phyloP scores from a whole-genome alignment of 2,888 invertebrate genomes.

The Litoditis marina region DNA sequence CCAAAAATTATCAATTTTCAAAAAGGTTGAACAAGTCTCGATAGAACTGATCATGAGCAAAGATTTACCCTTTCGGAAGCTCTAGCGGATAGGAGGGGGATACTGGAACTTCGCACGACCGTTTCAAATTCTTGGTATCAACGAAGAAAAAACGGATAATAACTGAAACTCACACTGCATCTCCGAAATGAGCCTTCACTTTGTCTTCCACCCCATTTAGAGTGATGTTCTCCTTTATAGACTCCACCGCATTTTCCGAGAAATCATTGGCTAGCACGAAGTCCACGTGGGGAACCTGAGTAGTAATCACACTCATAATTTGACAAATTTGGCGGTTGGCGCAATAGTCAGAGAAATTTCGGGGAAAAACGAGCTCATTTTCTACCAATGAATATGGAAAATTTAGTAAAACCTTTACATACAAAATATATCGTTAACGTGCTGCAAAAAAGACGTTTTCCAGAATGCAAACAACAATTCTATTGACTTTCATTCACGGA shows the following conservation, averaged over 20 bases:
- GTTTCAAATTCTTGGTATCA: too few species aligned
- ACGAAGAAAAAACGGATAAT: too few species aligned
- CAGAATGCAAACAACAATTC: too few species aligned
- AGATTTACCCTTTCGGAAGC: too few species aligned
- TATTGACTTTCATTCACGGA: not conserved
- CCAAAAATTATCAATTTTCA: conserved; percentile 3
- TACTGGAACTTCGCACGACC: too few species aligned
- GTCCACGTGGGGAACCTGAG: conserved; percentile 44
- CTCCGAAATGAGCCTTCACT: conserved; percentile 76
- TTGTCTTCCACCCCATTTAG: conserved; percentile 75
- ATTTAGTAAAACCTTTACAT: too few species aligned
- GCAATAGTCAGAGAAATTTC: not conserved
- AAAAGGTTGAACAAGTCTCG: not conserved
- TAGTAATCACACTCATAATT: not conserved
- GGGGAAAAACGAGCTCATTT: too few species aligned
- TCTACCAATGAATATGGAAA: too few species aligned
- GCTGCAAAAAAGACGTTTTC: too few species aligned
- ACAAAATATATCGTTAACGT: too few species aligned
- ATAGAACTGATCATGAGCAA: too few species aligned
- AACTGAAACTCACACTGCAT: conserved; percentile 82
- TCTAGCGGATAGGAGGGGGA: too few species aligned
- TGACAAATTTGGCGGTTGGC: not conserved
- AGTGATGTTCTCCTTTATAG: conserved; percentile 78
- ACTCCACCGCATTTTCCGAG: conserved; percentile 78
- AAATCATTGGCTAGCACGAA: conserved; percentile 68